A percentile compares a stretch with the other conserved stretches of the same genome.
These are phyloP conservation scores for Trissolcus basalis DNA, from an alignment of 1,140 invertebrate species.

Conservation along the genomic window DNA sequence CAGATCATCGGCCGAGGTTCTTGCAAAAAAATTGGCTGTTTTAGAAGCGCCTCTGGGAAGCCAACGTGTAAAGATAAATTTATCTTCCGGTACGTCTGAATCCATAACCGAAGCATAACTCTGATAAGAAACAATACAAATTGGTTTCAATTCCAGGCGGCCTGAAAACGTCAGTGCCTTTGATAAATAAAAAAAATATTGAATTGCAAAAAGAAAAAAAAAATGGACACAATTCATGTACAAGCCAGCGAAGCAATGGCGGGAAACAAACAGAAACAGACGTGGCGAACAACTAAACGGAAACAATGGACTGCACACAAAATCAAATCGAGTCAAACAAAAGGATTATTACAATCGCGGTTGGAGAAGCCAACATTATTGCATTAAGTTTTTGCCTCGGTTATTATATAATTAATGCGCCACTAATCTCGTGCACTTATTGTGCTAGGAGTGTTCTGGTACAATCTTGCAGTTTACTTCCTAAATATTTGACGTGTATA, in stretches of 20 bases:
- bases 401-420: slow-evolving; percentile 31
- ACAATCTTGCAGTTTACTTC: slow-evolving; percentile 47
- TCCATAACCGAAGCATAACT: slow-evolving; percentile 31
- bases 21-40: slow-evolving; percentile 46
- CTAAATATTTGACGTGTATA: slow-evolving; percentile 54
- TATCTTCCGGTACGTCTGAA: slow-evolving; percentile 42
- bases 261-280: no score
- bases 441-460: slow-evolving; percentile 26
- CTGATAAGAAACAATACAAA: slow-evolving; percentile 53
- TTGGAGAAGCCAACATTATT: no score
- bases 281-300: background rate
- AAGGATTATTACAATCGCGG: background rate
- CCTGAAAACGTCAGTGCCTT: slow-evolving; percentile 28
- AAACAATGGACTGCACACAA: background rate
- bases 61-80: slow-evolving; percentile 51
- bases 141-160: slow-evolving; percentile 50
- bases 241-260: background rate
- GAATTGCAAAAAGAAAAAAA: slow-evolving; percentile 2
- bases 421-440: slow-evolving; percentile 39
- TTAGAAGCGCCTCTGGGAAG: slow-evolving; percentile 37
- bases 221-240: no score
- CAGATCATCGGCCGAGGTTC: slow-evolving; percentile 6
- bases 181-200: slow-evolving; percentile 13
- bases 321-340: background rate
- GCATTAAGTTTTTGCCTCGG: no score